Evolutionary conservation across 1,140 invertebrate species (phyloP), one percentile per base, ranked within the genome.

Genomic region (Macrocentrus cingulum): DNA sequence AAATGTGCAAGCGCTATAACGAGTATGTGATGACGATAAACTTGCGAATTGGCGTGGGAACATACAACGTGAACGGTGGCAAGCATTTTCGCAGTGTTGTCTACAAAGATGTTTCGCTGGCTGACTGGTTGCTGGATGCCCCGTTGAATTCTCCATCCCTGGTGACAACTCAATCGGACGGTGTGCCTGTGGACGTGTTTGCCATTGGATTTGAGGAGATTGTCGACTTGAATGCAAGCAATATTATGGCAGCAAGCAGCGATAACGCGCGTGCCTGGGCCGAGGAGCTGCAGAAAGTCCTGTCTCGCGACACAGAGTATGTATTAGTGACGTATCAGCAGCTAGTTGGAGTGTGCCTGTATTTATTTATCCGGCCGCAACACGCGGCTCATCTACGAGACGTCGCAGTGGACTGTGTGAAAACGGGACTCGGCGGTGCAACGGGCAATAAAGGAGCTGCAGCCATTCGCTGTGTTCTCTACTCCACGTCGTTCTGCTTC

Each of bases 171-270:
- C 80, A 83, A 34, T 76, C 82, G 53, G 78, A 83, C 49, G 82
- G 82, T 65, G 81, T 86, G 62, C 87, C 88, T 36, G 86, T 90
- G 25, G 96, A 99, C 79, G 91, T 99, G 53, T 98, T 90, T 84
- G 95, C 94, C 2, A 94, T 99, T 72, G 98, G 97, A 15, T 98
- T 99, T 81, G 92, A 99, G 80, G 98, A 99, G 85, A 99, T 99
- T 65, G 97, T 99, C 7, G 97, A 99, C 82, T 81, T 99, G 42
- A 99, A 97, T 84, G 97, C 98, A 2, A 91, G 91, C 56, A 99
- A 99, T 76, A 99, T 99, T 63, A 89, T 99, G 81, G 95, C 93
- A 62, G 92, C 95, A 8, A 98, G 95, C 78, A 91, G 91, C 2
- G 94, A 97, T 63, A 99, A 99, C 83, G 94, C 97, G 29, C 91